Evolutionary conservation across 1,140 invertebrate species (phyloP), one percentile per base, ranked within the genome.

Genomic region (Bombus fervidus): DNA sequence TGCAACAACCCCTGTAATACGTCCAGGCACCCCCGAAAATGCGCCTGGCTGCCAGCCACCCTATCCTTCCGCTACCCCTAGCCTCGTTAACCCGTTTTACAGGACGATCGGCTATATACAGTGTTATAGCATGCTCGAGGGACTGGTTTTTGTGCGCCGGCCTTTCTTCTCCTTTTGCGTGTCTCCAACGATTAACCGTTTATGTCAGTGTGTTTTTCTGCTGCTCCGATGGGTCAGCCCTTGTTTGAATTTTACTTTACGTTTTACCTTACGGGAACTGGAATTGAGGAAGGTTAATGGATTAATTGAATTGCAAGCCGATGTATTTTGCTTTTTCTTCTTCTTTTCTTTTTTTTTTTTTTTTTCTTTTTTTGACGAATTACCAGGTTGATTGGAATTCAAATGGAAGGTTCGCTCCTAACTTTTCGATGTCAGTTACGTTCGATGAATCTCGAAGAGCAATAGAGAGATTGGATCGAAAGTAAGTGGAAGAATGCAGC

Each of bases 1-100:
- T 66, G 76, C 88, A 93, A 93, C 92, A 93, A 93, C 92, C 93
- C 93, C 92, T 89, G 85, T 85, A 88, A 87, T 88, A 91, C 87
- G 71, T 68, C 72, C 59, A 28, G 85, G 86, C 92, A 92, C 91
- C 92, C 92, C 91, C 90, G 89, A 92, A 93, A 90, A 81, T 41
- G 72, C 64, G 64, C 73, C 83, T 75, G 69, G 64, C 79, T 75
- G 78, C 74, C 12, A 43, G 39, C 47, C 62, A 59, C 84, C 66
- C 71, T 68, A 76, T 57, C 74, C 75, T 53, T 77, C n/a, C 34
- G 72, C 43, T 64, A 62, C 59, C 59, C 59, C 59, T 62, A n/a
- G 59, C 59, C 59, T 62, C 28, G 59, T 62, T 62, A 62, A 62
- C 59, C 75, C 57, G 57, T 53, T 77, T 39, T 41, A 43, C 43